phyloP scores from a whole-genome alignment of 2,888 invertebrate genomes.

The Eilema sororculum region DNA sequence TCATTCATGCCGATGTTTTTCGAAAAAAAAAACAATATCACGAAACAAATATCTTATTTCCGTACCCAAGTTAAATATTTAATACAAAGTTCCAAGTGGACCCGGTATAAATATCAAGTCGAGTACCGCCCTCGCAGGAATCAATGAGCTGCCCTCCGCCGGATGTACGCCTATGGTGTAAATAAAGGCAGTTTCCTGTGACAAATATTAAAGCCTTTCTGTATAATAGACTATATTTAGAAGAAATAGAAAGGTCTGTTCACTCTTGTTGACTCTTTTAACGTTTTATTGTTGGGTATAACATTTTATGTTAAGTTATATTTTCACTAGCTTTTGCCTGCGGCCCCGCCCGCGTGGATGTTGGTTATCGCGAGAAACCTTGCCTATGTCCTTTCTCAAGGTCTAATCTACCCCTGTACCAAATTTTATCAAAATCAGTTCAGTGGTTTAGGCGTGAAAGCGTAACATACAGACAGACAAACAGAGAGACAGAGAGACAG shows the following conservation, averaged over 20 bases:
- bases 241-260: constrained; percentile 40
- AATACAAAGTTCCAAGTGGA: constrained; percentile 70
- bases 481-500: too few species aligned
- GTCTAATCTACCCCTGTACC: too few species aligned
- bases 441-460: too few species aligned
- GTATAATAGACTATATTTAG: constrained; percentile 50
- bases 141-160: constrained; percentile 74
- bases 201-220: constrained; percentile 71
- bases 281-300: constrained; percentile 3
- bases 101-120: constrained; percentile 69
- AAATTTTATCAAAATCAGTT: too few species aligned
- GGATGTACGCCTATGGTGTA: constrained; percentile 73
- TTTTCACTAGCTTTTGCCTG: too few species aligned
- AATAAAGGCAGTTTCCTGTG: constrained; percentile 77
- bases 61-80: constrained; percentile 59
- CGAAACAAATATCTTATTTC: constrained; percentile 22
- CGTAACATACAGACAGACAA: too few species aligned
- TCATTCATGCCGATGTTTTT: too few species aligned
- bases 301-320: too few species aligned
- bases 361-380: too few species aligned
- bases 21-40: constrained; percentile 12
- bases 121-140: constrained; percentile 57
- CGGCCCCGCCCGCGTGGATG: too few species aligned
- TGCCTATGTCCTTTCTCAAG: too few species aligned
- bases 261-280: constrained; percentile 25